Evolutionary conservation across 2,113 vertebrate species (phyloP).

Genomic region (Hypomesus transpacificus): DNA sequence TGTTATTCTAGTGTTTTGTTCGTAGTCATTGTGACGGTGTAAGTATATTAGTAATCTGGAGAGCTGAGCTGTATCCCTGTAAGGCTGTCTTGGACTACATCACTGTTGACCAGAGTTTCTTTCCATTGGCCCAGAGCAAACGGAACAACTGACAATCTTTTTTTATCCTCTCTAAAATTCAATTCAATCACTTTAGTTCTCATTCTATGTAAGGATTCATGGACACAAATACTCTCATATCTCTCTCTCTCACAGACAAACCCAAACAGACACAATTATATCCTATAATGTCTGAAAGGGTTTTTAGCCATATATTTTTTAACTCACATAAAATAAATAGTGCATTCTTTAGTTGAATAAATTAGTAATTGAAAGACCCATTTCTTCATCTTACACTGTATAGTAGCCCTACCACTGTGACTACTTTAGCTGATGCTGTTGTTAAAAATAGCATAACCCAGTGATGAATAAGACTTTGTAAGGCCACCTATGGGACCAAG

Average conservation of each 20-base stretch:
- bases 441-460: constrained; percentile 41
- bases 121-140: constrained; percentile 61
- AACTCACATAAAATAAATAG: too few species aligned
- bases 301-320: not conserved
- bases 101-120: constrained; percentile 55
- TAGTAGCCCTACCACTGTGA: constrained; percentile 27
- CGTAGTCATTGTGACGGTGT: constrained; percentile 26
- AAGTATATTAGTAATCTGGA: constrained; percentile 31
- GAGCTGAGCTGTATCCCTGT: constrained; percentile 36
- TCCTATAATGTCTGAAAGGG: not conserved
- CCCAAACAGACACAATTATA: not conserved
- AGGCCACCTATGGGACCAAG: constrained; percentile 36
- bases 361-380: constrained; percentile 25
- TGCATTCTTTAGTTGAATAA: not conserved
- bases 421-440: constrained; percentile 9
- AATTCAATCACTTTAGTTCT: constrained; percentile 17
- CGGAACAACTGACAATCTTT: constrained; percentile 64
- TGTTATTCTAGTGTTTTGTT: not conserved
- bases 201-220: not conserved
- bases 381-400: constrained; percentile 41
- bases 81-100: constrained; percentile 53
- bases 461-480: constrained; percentile 58
- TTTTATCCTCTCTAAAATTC: constrained; percentile 39
- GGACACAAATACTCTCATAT: not conserved
- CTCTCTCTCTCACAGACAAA: not conserved